These are phyloP conservation scores for Limnodromus scolopaceus DNA, from an alignment of 2,797 vertebrate species.

Conservation along the genomic window DNA sequence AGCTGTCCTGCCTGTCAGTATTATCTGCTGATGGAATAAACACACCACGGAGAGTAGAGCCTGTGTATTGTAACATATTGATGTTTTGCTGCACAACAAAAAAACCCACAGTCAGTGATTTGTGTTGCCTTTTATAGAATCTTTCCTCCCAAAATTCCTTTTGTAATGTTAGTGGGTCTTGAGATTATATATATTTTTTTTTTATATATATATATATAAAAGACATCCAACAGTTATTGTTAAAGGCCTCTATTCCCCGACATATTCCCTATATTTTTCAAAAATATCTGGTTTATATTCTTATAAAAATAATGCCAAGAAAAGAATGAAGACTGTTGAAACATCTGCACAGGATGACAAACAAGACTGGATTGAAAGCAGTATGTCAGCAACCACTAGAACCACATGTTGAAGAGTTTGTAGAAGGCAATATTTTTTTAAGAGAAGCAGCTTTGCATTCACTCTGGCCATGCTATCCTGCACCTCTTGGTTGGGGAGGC, in stretches of 20 bases:
- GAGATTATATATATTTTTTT: not conserved
- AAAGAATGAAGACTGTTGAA: not conserved
- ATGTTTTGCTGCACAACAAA: not conserved
- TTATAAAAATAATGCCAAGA: not conserved
- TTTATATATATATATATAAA: not conserved
- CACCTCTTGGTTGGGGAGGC: not conserved
- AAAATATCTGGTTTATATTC: not conserved
- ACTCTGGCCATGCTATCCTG: not conserved
- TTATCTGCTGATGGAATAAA: constrained; percentile 5
- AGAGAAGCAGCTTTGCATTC: not conserved
- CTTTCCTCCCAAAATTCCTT: not conserved
- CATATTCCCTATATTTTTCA: not conserved
- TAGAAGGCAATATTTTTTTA: not conserved
- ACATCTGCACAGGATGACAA: not conserved
- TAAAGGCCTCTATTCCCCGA: not conserved
- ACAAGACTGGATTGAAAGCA: not conserved
- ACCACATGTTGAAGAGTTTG: not conserved
- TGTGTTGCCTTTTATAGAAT: not conserved
- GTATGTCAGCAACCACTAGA: not conserved
- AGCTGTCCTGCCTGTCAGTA: not conserved
- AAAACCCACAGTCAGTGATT: not conserved
- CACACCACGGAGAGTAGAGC: not conserved
- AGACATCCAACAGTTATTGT: not conserved
- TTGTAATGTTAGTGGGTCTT: not conserved
- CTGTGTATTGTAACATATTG: not conserved